Evolutionary conservation across 2,888 invertebrate species (phyloP), one percentile per base, ranked within the genome.

Genomic region (Phengaris arion): DNA sequence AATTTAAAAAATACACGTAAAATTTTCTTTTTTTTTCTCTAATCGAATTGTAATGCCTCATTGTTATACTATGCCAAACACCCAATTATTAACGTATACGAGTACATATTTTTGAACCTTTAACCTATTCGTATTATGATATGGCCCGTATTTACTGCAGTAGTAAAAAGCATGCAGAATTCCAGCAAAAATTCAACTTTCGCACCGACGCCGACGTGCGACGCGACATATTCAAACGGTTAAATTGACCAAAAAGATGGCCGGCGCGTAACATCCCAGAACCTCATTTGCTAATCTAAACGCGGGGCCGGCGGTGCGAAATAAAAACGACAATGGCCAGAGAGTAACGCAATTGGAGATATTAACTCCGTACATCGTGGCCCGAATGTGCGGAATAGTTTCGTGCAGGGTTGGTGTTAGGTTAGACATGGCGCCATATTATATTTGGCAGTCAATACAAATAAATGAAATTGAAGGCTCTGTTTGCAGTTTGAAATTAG

Each of bases 211-310:
- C 13, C 57, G 15, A 57, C 57, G 55, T 6, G n/a, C 35, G 4
- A 35, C 35, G 35, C 57, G 9, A 59, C 22, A 12, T 35, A 64
- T 64, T 64, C 48, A 69, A n/a, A 69, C 9, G 46, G 69, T 46
- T 48, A 48, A 69, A 69, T 69, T 69, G 69, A 15, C 15, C 48
- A 69, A 48, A 69, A 69, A 69, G 48, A 48, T 69, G 68, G 69
- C 69, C 51, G 70, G n/a, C n/a, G 70, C 4, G 10, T 64, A 22
- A 22, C 64, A 48, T 1, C 59, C 57, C 59, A 15, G 59, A 10
- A 10, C 59, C 15, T 59, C 70, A 70, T 70, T 72, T 35, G 54
- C 72, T 72, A 70, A 70, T 70, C 70, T 54, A 72, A 72, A 72
- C 52, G n/a, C 52, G 22, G 12, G 70, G 72, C 54, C 54, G 8